Evolutionary conservation across 2,113 vertebrate genomes (phyloP).

Genomic region (Microcebus murinus): DNA sequence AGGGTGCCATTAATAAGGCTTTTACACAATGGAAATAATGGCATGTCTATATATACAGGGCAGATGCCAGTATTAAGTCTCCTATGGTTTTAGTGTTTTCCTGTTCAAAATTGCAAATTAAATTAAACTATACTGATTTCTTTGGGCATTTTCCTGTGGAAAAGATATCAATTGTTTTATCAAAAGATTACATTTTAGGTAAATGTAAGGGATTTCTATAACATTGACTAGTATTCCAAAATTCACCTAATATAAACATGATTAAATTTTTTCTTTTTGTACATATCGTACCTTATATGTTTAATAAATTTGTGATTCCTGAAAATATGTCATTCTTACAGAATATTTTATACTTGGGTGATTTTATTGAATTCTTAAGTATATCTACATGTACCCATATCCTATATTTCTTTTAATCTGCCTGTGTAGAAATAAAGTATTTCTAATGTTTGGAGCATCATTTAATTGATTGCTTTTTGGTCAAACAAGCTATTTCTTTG

Average conservation of each 20-base stretch:
- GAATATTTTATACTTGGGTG: background rate
- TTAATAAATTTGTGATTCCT: background rate
- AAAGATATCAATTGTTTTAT: background rate
- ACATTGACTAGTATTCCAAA: background rate
- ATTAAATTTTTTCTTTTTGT: background rate
- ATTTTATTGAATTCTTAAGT: conserved; percentile 1
- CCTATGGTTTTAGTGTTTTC: background rate
- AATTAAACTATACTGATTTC: background rate
- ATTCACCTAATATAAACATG: background rate
- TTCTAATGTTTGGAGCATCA: background rate
- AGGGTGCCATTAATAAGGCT: background rate
- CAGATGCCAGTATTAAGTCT: background rate
- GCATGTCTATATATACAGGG: background rate
- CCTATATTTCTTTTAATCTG: background rate
- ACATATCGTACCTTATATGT: background rate
- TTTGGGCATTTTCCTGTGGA: background rate
- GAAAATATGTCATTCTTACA: conserved; percentile 21
- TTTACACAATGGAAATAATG: background rate
- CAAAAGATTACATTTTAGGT: background rate
- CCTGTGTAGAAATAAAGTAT: background rate
- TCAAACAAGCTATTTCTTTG: background rate
- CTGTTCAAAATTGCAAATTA: background rate
- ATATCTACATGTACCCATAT: background rate
- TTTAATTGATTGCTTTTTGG: background rate
- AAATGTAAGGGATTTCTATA: background rate